Base-by-base conservation (phyloP, 2,113 vertebrate genomes). In the Heliornis fulica region DNA sequence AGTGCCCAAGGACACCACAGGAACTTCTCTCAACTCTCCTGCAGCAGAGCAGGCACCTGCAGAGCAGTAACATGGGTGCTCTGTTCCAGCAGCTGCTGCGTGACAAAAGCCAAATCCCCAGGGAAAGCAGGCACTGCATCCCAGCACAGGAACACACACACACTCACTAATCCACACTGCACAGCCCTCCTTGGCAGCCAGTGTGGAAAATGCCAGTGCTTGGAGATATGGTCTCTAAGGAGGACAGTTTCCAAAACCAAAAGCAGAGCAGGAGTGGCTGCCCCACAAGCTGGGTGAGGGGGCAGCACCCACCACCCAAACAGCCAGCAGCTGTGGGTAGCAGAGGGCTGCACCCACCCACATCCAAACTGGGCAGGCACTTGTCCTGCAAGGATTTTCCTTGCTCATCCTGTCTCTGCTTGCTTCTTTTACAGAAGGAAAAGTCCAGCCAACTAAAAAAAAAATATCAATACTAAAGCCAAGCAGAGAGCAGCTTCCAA, bases 191-290 rank as follows among this genome's bases (percentile, higher is more conserved):
- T 94, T 95, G 95, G 96, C 96, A 97, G 78, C 89, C 84, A 69
- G 82, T 0, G 0, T 96, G 96, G 94, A 97, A 97, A 96, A 96
- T 84, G 92, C 93, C 96, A 93, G 60, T 4, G 20, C 92, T 89
- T 13, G 1, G 31, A 92, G 92, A 92, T 96, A 90, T 12, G 76
- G 88, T 94, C 94, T 95, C 90, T 32, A 95, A 86, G 95, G 80
- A 95, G 93, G 87, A 88, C 82, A 90, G 76, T 96, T 96, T 95
- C 92, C 94, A 96, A 23, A 94, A 88, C 72, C 51, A 1, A 74
- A 53, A 92, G 92, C 88, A 80, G 88, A 89, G 94, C 85, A 78
- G 76, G 54, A 92, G 51, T 43, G 51, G 59, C 71, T 93, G 66
- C 38, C 78, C 68, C 59, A n/a, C 41, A n/a, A 69, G 57, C 43